Conservation (phyloP, 2,888 invertebrate species). For the Hypercompe scribonia region DNA sequence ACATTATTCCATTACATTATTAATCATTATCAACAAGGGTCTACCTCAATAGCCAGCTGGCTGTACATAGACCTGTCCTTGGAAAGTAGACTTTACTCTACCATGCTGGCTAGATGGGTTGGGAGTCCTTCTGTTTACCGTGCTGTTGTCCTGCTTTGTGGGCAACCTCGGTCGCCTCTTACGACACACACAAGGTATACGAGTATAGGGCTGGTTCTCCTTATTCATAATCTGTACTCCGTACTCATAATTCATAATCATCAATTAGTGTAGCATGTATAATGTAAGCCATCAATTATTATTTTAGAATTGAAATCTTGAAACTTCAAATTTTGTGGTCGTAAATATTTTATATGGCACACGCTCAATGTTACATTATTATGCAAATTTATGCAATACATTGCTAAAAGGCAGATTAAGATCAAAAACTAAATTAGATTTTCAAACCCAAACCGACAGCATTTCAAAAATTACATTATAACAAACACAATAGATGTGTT, state of each 20-base stretch:
- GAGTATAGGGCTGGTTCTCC: too few relatives aligned
- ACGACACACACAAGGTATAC: too few relatives aligned
- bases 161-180: too few relatives aligned
- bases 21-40: too few relatives aligned
- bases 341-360: neutral
- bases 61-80: too few relatives aligned
- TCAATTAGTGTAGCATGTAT: too few relatives aligned
- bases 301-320: slow-evolving; percentile 35
- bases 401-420: neutral
- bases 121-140: too few relatives aligned
- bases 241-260: neutral
- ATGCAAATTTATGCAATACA: neutral
- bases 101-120: too few relatives aligned
- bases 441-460: neutral
- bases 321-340: neutral
- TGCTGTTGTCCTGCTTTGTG: too few relatives aligned
- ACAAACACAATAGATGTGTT: neutral
- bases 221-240: too few relatives aligned
- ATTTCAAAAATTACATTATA: neutral
- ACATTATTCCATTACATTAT: slow-evolving; percentile 10
- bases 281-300: slow-evolving; percentile 23
- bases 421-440: neutral
- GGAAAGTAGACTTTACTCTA: too few relatives aligned
- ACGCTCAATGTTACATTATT: neutral
- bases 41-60: too few relatives aligned